Conservation (phyloP, 2,113 vertebrate species). For the Bufo bufo region DNA sequence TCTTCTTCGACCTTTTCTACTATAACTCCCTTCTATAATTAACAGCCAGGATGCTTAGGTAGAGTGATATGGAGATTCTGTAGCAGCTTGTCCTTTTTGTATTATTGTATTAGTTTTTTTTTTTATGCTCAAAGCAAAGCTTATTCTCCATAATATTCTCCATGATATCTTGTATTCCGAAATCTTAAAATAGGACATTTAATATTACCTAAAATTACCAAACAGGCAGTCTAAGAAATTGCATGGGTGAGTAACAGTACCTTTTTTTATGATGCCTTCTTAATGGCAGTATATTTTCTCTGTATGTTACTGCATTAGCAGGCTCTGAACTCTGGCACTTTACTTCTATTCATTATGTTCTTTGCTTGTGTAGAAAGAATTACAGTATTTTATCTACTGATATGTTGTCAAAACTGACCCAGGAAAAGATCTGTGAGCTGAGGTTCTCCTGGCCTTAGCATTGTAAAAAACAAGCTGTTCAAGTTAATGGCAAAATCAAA, state of each 20-base stretch:
- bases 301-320: not conserved
- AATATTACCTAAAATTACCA: not conserved
- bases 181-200: not conserved
- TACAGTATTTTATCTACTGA: constrained; percentile 23
- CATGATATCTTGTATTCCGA: not conserved
- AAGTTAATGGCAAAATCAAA: constrained; percentile 33
- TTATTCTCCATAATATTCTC: too few relatives aligned
- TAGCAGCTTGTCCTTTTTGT: too few relatives aligned
- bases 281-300: not conserved
- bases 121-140: too few relatives aligned
- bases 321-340: not conserved
- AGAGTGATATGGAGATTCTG: too few relatives aligned
- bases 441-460: constrained; percentile 25
- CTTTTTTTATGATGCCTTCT: not conserved
- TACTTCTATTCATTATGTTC: not conserved
- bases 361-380: not conserved
- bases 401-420: constrained; percentile 13
- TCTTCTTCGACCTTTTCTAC: too few relatives aligned
- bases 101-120: too few relatives aligned
- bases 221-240: not conserved
- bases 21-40: too few relatives aligned
- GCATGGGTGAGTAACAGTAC: not conserved
- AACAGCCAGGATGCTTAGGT: too few relatives aligned
- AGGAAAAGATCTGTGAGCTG: not conserved
- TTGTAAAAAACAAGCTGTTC: constrained; percentile 39